A percentile compares a stretch with the other conserved stretches of the same genome.
These are phyloP conservation scores for Pelusios castaneus DNA, from an alignment of 2,113 vertebrate genomes.

Conservation along the genomic window DNA sequence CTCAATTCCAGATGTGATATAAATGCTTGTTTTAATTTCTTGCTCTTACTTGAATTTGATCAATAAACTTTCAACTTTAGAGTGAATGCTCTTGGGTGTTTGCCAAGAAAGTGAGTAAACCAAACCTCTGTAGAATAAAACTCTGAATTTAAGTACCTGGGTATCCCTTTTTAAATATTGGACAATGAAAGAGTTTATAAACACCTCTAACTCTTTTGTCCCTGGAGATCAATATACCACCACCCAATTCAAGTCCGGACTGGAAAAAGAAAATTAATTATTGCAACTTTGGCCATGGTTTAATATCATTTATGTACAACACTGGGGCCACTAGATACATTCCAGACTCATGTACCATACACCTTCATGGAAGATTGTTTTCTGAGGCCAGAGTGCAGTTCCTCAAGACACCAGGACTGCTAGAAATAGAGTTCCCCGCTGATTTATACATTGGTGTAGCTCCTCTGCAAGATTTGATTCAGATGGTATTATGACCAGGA, in stretches of 20 bases:
- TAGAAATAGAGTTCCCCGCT: too few species aligned
- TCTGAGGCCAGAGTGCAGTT: too few species aligned
- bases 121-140: not conserved
- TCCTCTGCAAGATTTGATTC: too few species aligned
- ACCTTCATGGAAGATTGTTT: too few species aligned
- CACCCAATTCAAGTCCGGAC: not conserved
- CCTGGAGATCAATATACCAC: not conserved
- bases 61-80: not conserved
- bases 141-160: not conserved
- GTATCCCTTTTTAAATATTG: not conserved
- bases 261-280: rapidly evolving
- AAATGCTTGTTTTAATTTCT: not conserved
- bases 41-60: not conserved
- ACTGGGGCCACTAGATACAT: not conserved
- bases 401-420: too few species aligned
- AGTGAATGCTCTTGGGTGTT: not conserved
- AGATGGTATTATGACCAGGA: too few species aligned
- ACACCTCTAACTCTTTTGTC: not conserved
- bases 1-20: not conserved
- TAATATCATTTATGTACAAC: not conserved
- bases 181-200: not conserved
- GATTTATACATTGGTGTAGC: too few species aligned
- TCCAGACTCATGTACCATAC: not conserved
- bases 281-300: not conserved
- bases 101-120: not conserved